These are phyloP conservation scores for Umimayanthus chanpuru DNA, from an alignment of 92 coral and sea anemone species.

Conservation along the genomic window DNA sequence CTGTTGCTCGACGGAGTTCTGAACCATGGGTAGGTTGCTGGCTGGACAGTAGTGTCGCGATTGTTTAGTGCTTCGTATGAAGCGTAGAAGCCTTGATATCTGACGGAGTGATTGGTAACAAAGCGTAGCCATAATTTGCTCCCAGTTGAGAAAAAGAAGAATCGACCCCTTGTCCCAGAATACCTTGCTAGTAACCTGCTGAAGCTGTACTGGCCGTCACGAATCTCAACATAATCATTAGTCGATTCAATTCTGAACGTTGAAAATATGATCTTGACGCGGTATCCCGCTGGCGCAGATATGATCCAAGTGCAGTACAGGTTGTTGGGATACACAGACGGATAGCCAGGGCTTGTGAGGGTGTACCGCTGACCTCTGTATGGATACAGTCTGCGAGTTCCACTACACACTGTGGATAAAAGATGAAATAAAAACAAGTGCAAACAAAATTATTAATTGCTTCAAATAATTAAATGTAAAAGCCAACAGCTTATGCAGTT, in stretches of 20 bases:
- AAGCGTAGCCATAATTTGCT: background rate
- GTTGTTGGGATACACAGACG: too few relatives aligned
- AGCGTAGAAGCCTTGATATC: background rate
- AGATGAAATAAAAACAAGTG: too few relatives aligned
- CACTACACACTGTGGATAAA: too few relatives aligned
- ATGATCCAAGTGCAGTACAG: conserved; percentile 4
- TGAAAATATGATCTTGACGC: background rate
- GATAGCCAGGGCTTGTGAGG: too few relatives aligned
- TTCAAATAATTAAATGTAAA: too few relatives aligned
- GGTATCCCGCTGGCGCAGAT: background rate
- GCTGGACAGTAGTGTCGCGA: background rate
- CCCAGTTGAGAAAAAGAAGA: background rate
- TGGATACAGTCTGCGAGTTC: too few relatives aligned
- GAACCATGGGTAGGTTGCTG: background rate
- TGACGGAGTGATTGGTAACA: background rate
- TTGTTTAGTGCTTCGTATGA: background rate
- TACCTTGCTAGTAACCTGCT: background rate
- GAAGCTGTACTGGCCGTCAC: background rate
- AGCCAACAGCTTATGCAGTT: too few relatives aligned
- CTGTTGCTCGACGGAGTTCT: too few relatives aligned
- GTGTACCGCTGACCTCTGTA: too few relatives aligned
- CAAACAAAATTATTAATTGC: too few relatives aligned
- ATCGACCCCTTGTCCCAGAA: background rate
- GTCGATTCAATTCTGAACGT: background rate
- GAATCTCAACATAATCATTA: background rate